A percentile compares a stretch with the other conserved stretches of the same genome.
Evolutionary conservation across 2,888 invertebrate genomes (phyloP).

Genomic region (Pheosia tremula): DNA sequence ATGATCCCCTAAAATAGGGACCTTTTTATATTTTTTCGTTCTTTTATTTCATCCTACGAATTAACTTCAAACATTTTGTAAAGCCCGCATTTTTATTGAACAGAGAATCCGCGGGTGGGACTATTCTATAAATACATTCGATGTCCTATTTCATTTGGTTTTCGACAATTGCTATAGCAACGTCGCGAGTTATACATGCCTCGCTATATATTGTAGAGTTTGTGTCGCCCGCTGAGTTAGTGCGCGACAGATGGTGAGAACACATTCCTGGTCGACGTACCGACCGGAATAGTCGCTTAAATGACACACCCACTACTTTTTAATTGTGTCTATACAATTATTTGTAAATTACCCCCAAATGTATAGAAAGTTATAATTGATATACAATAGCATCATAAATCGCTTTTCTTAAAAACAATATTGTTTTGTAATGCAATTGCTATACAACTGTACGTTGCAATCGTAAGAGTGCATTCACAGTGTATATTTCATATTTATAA

Average conservation of each 20-base stretch:
- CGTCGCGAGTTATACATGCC: not conserved
- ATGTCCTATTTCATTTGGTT: conserved; percentile 5
- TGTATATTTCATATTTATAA: conserved; percentile 19
- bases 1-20: too few relatives aligned
- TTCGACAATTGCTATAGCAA: conserved; percentile 7
- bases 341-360: too few relatives aligned
- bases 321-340: conserved; percentile 16
- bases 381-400: too few relatives aligned
- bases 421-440: not conserved
- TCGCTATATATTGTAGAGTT: conserved; percentile 3
- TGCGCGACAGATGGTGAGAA: conserved; percentile 67
- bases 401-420: not conserved
- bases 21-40: not conserved
- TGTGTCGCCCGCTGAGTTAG: conserved; percentile 58
- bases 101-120: not conserved
- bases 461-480: not conserved
- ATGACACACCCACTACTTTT: conserved; percentile 45
- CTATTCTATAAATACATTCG: not conserved
- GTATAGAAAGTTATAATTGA: too few relatives aligned
- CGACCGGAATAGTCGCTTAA: conserved; percentile 58
- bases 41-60: not conserved
- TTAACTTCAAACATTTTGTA: not conserved
- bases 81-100: not conserved
- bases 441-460: not conserved
- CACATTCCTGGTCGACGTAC: conserved; percentile 60